These are phyloP conservation scores for Hermaeophaga mercurialis DNA, from an alignment of 2,888 invertebrate species.

Conservation along the genomic window DNA sequence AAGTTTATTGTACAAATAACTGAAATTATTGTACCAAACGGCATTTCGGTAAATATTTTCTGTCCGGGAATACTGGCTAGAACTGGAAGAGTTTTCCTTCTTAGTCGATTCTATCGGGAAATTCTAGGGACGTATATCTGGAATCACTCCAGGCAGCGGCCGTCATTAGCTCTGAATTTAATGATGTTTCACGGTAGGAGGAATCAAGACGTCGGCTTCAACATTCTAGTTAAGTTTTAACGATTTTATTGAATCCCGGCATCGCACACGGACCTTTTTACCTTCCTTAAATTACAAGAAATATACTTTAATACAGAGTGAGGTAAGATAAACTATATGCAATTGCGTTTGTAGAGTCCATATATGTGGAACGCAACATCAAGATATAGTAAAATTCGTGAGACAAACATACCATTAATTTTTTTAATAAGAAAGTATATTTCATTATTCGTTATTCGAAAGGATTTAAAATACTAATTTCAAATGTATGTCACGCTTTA, in stretches of 20 bases:
- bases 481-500: too few relatives aligned
- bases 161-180: slow-evolving; percentile 52
- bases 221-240: slow-evolving; percentile 49
- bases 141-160: slow-evolving; percentile 31
- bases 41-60: not conserved
- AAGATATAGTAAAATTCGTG: too few relatives aligned
- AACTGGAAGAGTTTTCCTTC: slow-evolving; percentile 5
- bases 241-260: slow-evolving; percentile 43
- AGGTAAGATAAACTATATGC: too few relatives aligned
- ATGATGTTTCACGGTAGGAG: slow-evolving; percentile 51
- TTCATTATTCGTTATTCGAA: too few relatives aligned
- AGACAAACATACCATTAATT: too few relatives aligned
- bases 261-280: not conserved
- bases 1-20: too few relatives aligned
- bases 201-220: slow-evolving; percentile 47
- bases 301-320: too few relatives aligned
- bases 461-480: too few relatives aligned
- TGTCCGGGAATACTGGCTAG: not conserved
- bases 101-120: not conserved
- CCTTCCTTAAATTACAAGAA: too few relatives aligned
- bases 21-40: slow-evolving; percentile 4
- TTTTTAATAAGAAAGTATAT: too few relatives aligned
- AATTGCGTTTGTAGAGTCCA: too few relatives aligned
- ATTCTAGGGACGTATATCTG: slow-evolving; percentile 26
- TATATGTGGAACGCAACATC: too few relatives aligned